These are phyloP conservation scores for Eumacrocentrus americanus DNA, from an alignment of 2,888 invertebrate species.

Conservation along the genomic window DNA sequence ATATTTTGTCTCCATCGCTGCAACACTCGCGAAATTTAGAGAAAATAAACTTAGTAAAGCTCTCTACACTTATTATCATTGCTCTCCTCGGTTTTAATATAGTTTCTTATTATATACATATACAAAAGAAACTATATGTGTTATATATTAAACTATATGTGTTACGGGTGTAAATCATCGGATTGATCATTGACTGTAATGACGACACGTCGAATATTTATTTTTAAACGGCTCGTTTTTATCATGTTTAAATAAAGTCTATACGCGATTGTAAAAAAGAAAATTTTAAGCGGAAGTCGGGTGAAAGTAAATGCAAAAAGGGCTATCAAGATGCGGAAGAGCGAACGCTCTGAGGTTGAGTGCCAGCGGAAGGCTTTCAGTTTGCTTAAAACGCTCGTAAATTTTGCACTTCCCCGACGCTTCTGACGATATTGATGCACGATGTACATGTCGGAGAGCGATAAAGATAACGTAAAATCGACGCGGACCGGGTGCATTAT, in stretches of 20 bases:
- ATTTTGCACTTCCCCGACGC: slow-evolving; percentile 19
- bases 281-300: no score
- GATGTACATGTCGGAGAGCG: slow-evolving; percentile 29
- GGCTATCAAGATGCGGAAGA: slow-evolving; percentile 1
- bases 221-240: no score
- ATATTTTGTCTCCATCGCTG: slow-evolving; percentile 41
- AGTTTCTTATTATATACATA: background rate
- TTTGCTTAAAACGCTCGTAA: slow-evolving; percentile 30
- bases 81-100: background rate
- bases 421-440: slow-evolving; percentile 23
- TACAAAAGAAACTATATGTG: no score
- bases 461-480: slow-evolving; percentile 39
- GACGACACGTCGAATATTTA: no score
- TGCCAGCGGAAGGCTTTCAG: background rate
- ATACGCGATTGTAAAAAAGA: background rate
- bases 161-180: no score
- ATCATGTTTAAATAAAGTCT: background rate
- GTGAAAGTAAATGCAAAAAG: background rate
- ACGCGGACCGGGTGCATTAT: background rate
- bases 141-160: no score
- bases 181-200: no score
- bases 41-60: slow-evolving; percentile 26
- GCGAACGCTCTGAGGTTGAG: slow-evolving; percentile 4
- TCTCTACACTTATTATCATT: background rate
- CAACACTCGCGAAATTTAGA: slow-evolving; percentile 11